Base-by-base conservation (phyloP, 1,140 invertebrate genomes). In the Bombus difficillimus region DNA sequence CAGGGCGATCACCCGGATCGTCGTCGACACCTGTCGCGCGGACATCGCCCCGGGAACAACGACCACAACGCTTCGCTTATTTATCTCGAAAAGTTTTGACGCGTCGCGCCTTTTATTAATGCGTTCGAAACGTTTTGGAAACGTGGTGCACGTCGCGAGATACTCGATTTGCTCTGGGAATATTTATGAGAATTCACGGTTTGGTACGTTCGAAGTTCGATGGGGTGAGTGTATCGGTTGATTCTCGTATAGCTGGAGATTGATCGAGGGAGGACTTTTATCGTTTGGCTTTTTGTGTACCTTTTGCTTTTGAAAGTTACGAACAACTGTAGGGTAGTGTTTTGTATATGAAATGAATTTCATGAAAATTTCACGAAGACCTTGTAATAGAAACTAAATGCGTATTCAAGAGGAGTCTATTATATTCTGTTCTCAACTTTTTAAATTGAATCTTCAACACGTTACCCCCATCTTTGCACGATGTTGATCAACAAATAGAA, bases 1-100 rank as follows among this genome's bases (percentile, higher is more conserved):
- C 62, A 3, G 22, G 47, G 69, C 47, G 34, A 69, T 25, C 90
- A 83, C 86, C 79, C 4, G 18, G 66, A 68, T 68, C 32, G 18
- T 71, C 37, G 37, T 71, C 83, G 76, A 88, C 90, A 89, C 69
- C 85, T 73, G 79, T 37, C 68, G 74, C 34, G 34, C 73, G 64
- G 32, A 72, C 53, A 5, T 13, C 9, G 10, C 41, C 22, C 10
- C 25, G 13, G 71, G 43, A 73, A 62, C 25, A 37, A 34, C 47
- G 37, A 37, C 28, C 22, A 3, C 22, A 32, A 37, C 64, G n/a
- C 15, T 18, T 2, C n/a, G 43, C 9, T 41, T 69, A 34, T 78
- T 77, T 41, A 78, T 82, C 43, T 32, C 64, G 47, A 34, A 76
- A 83, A 47, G 34, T 75, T 82, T 82, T n/a, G 53, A 64, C 62